Evolutionary conservation across 2,797 vertebrate genomes (phyloP), one percentile per base, ranked within the genome.

Genomic region (Antrozous pallidus): DNA sequence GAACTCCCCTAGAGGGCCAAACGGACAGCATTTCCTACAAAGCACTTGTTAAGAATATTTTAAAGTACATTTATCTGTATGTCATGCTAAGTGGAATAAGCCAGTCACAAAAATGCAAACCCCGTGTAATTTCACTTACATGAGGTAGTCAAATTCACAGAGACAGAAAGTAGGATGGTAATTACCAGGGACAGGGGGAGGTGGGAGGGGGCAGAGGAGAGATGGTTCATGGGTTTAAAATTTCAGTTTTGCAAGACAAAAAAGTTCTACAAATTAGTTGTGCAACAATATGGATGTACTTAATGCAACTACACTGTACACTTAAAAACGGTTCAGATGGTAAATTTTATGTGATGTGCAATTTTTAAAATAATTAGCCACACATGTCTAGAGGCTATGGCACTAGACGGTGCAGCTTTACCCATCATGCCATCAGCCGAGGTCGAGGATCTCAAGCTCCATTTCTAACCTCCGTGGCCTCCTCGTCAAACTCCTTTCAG

Each of bases 21-120:
- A 83, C 88, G 61, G 71, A 71, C 90, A 82, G 70, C 80, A 67
- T 63, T 85, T 75, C 70, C 91, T 67, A 77, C 14, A 51, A 89
- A 82, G 24, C 33, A 33, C 42, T 54, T 56, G 12, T 31, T 47
- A 63, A 80, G 93, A 92, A 69, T 70, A 67, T 88, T 90, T 92
- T 42, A 85, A 91, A 94, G 63, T 67, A 26, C 40, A 51, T 70
- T 75, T 77, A 20, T 83, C 80, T 70, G 36, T 47, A 47, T n/a
- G 63, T 36, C 70, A 71, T 9, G 17, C 40, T 38, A 69, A 82
- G 38, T 88, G 45, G 80, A 47, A 90, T 63, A 74, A 82, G 51
- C 20, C 36, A 51, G 11, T 84, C 74, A 51, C 4, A 26, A 47
- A 78, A 84, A 54, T 4, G 33, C 38, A 78, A 42, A 24, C 40